Evolutionary conservation across 2,113 vertebrate genomes (phyloP).

Genomic region (Meleagris gallopavo): DNA sequence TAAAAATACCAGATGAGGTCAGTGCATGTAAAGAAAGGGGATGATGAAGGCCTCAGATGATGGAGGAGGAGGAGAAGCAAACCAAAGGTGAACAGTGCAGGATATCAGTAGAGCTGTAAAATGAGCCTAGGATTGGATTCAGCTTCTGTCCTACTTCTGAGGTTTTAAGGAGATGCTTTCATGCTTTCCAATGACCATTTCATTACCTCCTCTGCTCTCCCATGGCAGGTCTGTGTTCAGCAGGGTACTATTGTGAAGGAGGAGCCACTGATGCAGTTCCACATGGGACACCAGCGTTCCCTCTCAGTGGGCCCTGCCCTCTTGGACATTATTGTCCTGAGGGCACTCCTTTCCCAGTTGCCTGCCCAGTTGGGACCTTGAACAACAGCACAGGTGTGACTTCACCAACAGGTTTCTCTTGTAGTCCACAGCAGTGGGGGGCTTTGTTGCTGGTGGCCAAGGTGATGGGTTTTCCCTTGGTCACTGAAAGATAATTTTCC

Average conservation of each 20-base stretch:
- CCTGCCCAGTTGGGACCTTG: constrained; percentile 87
- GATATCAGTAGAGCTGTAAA: background rate
- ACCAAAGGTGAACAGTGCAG: background rate
- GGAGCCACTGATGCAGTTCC: constrained; percentile 82
- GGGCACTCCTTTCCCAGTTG: constrained; percentile 80
- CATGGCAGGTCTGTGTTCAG: constrained; percentile 80
- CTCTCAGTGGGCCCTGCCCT: constrained; percentile 85
- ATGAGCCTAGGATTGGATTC: background rate
- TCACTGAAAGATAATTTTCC: background rate
- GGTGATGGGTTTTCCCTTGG: background rate
- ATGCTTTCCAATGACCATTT: background rate
- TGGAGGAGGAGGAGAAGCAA: background rate
- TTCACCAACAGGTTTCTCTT: rapidly evolving
- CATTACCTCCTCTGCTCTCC: background rate
- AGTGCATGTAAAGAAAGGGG: background rate
- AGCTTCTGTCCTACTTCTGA: background rate
- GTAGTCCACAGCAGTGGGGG: background rate
- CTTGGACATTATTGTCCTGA: constrained; percentile 86
- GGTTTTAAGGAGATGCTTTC: background rate
- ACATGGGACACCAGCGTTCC: constrained; percentile 44
- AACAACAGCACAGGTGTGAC: constrained; percentile 78
- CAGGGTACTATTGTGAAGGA: constrained; percentile 88
- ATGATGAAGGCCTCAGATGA: background rate
- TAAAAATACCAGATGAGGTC: background rate
- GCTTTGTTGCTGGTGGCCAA: rapidly evolving